Evolutionary conservation across 2,113 vertebrate genomes (phyloP).

Genomic region (rat (Rattus norvegicus)): GRCr8 NC_086032.1:15923001-15923500

Average conservation of each 20-base stretch:
- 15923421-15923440: no score
- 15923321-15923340: background rate
- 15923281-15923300: slow-evolving; percentile 22
- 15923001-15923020: slow-evolving; percentile 7
- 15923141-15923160: background rate
- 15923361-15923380: no score
- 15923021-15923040: slow-evolving; percentile 16
- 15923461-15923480: no score
- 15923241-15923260: slow-evolving; percentile 41
- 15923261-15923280: background rate
- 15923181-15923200: slow-evolving; percentile 13
- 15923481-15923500: background rate
- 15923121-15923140: slow-evolving; percentile 35
- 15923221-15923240: slow-evolving; percentile 28
- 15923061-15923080: background rate
- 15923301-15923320: background rate
- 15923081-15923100: slow-evolving; percentile 32
- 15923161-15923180: background rate
- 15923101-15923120: slow-evolving; percentile 8
- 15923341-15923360: background rate
- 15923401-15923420: no score
- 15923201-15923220: background rate
- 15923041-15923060: slow-evolving; percentile 27
- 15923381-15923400: no score
- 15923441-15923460: no score